Percentiles rank a stretch among this genome's conserved stretches.
Conservation (phyloP, 2,113 vertebrate genomes). For the chimpanzee (Pan troglodytes) region DNA sequence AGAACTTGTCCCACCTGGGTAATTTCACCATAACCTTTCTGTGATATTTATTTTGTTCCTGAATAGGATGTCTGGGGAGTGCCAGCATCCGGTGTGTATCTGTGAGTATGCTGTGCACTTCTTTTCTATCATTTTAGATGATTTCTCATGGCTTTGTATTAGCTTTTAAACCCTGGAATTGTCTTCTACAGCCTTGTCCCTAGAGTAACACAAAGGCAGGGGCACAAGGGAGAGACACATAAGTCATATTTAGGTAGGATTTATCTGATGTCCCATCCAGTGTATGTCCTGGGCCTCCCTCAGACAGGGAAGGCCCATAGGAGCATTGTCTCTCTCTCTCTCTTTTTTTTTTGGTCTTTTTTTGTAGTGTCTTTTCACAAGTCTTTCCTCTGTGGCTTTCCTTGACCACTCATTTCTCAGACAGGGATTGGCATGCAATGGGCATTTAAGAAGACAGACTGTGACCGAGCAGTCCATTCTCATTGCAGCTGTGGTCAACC, state of each 20-base stretch:
- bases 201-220: background rate
- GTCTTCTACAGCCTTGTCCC: no score
- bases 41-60: background rate
- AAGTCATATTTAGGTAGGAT: background rate
- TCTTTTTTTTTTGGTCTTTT: no score
- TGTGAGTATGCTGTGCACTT: background rate
- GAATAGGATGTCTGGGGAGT: background rate
- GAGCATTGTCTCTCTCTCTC: no score
- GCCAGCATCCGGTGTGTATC: background rate
- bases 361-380: no score
- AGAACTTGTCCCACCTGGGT: background rate
- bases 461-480: background rate
- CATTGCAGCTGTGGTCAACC: background rate
- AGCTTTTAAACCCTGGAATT: background rate
- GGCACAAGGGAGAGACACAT: background rate
- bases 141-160: background rate
- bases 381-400: background rate
- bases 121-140: background rate
- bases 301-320: background rate
- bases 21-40: background rate
- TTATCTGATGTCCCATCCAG: background rate
- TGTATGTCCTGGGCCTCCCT: background rate
- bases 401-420: background rate
- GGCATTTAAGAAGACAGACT: background rate
- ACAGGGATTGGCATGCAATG: background rate